phyloP scores from a whole-genome alignment of 2,113 vertebrate genomes.

The Paradoxurus hermaphroditus region DNA sequence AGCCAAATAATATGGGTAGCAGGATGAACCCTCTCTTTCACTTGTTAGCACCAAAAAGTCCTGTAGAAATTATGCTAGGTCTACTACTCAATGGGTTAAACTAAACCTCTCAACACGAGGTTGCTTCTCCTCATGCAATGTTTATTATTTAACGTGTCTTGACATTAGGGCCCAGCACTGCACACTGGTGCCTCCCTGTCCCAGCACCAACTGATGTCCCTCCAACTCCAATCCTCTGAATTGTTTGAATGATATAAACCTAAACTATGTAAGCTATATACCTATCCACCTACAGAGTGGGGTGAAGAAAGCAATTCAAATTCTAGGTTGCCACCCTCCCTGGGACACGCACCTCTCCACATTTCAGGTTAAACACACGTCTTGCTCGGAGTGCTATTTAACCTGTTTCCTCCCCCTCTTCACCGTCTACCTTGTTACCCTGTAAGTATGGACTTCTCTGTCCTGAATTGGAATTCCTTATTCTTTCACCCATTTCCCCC shows the following conservation, averaged over 20 bases:
- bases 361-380: rapidly evolving
- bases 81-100: neutral
- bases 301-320: neutral
- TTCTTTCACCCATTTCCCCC: neutral
- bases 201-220: no score
- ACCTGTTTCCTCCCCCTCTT: neutral
- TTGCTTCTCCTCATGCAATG: neutral
- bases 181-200: neutral
- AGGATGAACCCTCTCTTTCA: neutral
- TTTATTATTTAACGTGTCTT: neutral
- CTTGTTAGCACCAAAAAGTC: neutral
- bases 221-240: neutral
- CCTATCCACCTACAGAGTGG: no score
- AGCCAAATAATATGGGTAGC: neutral
- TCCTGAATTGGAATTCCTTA: neutral
- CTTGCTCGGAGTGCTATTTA: neutral
- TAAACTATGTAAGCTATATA: neutral
- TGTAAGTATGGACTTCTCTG: neutral
- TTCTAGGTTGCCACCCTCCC: neutral
- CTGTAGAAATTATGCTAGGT: neutral
- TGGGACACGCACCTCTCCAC: neutral
- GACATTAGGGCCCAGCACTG: neutral
- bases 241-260: neutral
- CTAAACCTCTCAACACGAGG: neutral
- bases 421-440: neutral